These are phyloP conservation scores for Colletes collaris DNA, from an alignment of 2,888 invertebrate genomes.

Conservation along the genomic window DNA sequence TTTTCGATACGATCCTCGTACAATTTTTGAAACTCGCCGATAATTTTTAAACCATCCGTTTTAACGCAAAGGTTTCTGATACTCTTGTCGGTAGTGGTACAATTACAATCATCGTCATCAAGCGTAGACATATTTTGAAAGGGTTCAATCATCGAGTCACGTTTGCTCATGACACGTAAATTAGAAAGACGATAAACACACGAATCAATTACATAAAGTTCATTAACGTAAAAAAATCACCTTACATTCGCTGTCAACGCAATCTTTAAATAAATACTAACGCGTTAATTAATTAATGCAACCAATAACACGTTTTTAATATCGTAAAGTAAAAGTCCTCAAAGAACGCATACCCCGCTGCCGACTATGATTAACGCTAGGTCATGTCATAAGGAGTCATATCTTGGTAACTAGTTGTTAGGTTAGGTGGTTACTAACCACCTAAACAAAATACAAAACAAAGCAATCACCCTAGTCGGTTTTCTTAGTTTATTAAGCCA, in stretches of 20 bases:
- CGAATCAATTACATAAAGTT: conserved; percentile 12
- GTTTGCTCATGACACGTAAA: conserved; percentile 58
- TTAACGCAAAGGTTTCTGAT: conserved; percentile 72
- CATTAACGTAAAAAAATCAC: conserved; percentile 47
- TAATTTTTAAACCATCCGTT: conserved; percentile 80
- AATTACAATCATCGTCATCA: conserved; percentile 42
- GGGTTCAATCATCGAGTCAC: conserved; percentile 31
- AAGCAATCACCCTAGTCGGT: too few species aligned
- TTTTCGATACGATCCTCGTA: conserved; percentile 86
- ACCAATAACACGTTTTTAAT: background rate
- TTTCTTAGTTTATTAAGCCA: too few species aligned
- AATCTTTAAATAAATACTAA: conserved; percentile 58
- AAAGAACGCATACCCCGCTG: too few species aligned
- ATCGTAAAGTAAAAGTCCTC: too few species aligned
- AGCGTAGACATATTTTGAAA: conserved; percentile 23
- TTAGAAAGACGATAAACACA: conserved; percentile 3
- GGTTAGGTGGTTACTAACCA: too few species aligned
- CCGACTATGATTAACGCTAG: too few species aligned
- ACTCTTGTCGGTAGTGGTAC: conserved; percentile 62
- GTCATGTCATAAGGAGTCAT: too few species aligned
- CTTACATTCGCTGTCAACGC: conserved; percentile 56
- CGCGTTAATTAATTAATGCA: conserved; percentile 54
- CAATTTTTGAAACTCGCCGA: conserved; percentile 86
- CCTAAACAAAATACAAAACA: too few species aligned
- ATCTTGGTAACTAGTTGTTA: too few species aligned